These are phyloP conservation scores for Temnothorax rugatulus DNA, from an alignment of 2,888 invertebrate genomes.

Conservation along the genomic window DNA sequence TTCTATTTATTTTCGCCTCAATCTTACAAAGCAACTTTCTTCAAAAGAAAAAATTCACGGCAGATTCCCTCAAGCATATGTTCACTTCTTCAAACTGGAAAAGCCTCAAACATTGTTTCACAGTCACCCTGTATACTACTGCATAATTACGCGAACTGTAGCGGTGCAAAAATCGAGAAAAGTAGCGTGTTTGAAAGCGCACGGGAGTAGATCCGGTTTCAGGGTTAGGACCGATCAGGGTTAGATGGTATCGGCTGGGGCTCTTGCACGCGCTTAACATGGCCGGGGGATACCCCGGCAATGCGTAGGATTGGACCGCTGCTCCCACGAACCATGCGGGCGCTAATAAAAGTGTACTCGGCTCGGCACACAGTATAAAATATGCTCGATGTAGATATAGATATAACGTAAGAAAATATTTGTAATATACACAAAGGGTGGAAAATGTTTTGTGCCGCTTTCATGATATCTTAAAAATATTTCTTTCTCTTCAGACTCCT, in stretches of 20 bases:
- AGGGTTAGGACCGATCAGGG: slow-evolving; percentile 57
- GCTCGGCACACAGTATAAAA: background rate
- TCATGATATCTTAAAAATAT: background rate
- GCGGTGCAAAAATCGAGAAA: slow-evolving; percentile 38
- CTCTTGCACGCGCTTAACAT: slow-evolving; percentile 49
- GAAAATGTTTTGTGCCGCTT: background rate
- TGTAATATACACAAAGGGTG: background rate
- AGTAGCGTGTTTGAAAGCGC: slow-evolving; percentile 37
- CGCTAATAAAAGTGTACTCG: slow-evolving; percentile 4
- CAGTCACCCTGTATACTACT: slow-evolving; percentile 11
- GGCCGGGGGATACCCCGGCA: slow-evolving; percentile 46
- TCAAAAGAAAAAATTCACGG: background rate
- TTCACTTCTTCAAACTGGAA: background rate
- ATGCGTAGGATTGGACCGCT: slow-evolving; percentile 48
- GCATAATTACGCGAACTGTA: slow-evolving; percentile 43
- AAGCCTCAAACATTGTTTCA: background rate
- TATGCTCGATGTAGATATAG: background rate
- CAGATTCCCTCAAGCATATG: background rate
- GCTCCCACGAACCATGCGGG: slow-evolving; percentile 27
- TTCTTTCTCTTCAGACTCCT: background rate
- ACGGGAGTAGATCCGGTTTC: slow-evolving; percentile 47
- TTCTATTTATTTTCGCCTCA: background rate
- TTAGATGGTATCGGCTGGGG: slow-evolving; percentile 50
- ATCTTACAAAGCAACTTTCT: background rate
- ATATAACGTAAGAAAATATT: background rate